Conservation (phyloP, 1,140 invertebrate species). For the Cyclargus thomasi region DNA sequence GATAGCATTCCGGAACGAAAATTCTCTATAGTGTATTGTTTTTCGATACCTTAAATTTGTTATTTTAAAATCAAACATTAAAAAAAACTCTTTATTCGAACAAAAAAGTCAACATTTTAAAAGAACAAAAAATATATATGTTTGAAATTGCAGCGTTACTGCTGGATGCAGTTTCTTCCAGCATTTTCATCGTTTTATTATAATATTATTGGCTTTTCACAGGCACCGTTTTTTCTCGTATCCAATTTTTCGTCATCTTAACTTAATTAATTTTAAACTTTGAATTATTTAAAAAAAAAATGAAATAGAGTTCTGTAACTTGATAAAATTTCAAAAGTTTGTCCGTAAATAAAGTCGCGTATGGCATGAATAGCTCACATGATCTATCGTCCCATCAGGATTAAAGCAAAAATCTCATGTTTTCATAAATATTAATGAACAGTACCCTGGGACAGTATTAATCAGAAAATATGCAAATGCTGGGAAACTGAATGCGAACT, state of each 20-base stretch:
- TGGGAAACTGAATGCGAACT: constrained; percentile 39
- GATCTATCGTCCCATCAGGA: constrained; percentile 30
- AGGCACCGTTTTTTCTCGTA: not conserved
- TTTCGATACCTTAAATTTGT: no score
- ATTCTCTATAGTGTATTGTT: no score
- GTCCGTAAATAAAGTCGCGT: not conserved
- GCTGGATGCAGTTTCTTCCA: no score
- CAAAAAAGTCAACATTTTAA: no score
- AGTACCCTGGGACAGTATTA: constrained; percentile 39
- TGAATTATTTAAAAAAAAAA: no score
- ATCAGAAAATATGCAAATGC: constrained; percentile 57
- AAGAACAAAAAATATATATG: no score
- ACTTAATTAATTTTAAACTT: no score
- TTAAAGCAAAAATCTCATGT: constrained; percentile 40
- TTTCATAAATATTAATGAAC: constrained; percentile 58
- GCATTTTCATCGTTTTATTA: not conserved
- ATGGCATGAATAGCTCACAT: not conserved
- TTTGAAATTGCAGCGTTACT: no score
- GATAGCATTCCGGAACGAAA: no score
- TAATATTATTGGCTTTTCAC: not conserved
- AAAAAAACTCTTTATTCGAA: no score
- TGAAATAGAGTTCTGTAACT: not conserved
- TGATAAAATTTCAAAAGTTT: not conserved
- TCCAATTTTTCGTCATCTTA: no score
- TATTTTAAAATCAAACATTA: no score